Percentiles rank a stretch among this genome's conserved stretches.
phyloP scores from a whole-genome alignment of 2,113 vertebrate genomes.

The Diphyllodes magnificus region DNA sequence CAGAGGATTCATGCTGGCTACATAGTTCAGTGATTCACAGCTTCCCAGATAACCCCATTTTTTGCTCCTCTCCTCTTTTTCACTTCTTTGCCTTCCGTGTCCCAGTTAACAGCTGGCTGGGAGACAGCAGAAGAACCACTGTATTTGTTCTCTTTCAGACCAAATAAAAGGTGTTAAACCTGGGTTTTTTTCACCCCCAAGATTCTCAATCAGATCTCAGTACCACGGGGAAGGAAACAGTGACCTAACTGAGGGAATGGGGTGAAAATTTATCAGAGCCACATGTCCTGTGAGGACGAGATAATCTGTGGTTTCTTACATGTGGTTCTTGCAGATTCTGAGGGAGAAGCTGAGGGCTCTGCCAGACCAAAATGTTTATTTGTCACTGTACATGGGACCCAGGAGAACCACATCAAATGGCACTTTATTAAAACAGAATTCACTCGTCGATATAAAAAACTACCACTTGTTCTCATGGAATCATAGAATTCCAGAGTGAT shows the following conservation, averaged over 20 bases:
- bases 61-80: not conserved
- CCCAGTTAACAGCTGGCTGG: not conserved
- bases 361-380: not conserved
- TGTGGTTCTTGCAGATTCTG: not conserved
- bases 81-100: not conserved
- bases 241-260: not conserved
- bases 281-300: not conserved
- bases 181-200: fast-evolving
- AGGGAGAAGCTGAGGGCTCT: not conserved
- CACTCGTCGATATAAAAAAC: not conserved
- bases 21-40: not conserved
- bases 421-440: not conserved
- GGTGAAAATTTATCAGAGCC: not conserved
- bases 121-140: not conserved
- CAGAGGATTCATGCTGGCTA: not conserved
- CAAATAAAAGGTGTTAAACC: not conserved
- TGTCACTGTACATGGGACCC: not conserved
- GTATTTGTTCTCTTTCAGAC: not conserved
- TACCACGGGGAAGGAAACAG: not conserved
- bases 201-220: not conserved
- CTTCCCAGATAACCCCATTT: not conserved
- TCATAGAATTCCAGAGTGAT: not conserved
- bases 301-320: not conserved
- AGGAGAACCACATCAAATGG: not conserved
- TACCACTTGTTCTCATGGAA: not conserved